Base-by-base conservation (phyloP, 2,797 vertebrate species). In the Sebastes dallii region DNA sequence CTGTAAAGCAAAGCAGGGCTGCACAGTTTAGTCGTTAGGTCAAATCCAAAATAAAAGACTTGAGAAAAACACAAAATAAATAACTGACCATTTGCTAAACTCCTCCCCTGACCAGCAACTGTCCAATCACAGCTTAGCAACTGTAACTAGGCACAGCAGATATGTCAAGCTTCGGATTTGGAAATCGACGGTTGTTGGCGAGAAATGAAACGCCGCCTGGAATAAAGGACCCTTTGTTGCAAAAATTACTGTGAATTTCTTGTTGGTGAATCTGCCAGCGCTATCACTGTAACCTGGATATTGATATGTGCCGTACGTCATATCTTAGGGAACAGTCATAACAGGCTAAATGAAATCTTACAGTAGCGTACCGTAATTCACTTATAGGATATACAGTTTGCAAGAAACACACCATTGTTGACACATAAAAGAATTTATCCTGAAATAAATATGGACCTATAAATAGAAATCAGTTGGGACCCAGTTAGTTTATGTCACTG, bases 91-190 rank as follows among this genome's bases (percentile, higher is more conserved):
- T 66, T 66, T 55, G 30, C 67, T 42, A 30, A 62, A 56, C n/a
- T 14, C 18, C 16, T n/a, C 55, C 32, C 25, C 46, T 50, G 72
- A 64, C 29, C 73, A 42, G 61, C 24, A 54, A 25, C 55, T 42
- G 42, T 74, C 64, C 42, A 39, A 66, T 25, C 34, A 46, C 10
- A 29, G 62, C 74, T 34, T 32, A 66, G 61, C 22, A 71, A 65
- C 59, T 1, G 20, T 60, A 60, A 71, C 66, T 3, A 60, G 65
- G 65, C 65, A 46, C 18, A 3, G 39, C 39, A 50, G 30, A 81
- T 42, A 42, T 29, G 62, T 64, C 64, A 68, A 77, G 69, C 55
- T 58, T 58, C 62, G 69, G 27, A 77, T 75, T 60, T 59, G 34
- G 18, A 67, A 67, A 46, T 30, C 30, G 1, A 30, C n/a, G 0